Conservation (phyloP, 2,888 invertebrate species). For the Rhodophaea formosa region DNA sequence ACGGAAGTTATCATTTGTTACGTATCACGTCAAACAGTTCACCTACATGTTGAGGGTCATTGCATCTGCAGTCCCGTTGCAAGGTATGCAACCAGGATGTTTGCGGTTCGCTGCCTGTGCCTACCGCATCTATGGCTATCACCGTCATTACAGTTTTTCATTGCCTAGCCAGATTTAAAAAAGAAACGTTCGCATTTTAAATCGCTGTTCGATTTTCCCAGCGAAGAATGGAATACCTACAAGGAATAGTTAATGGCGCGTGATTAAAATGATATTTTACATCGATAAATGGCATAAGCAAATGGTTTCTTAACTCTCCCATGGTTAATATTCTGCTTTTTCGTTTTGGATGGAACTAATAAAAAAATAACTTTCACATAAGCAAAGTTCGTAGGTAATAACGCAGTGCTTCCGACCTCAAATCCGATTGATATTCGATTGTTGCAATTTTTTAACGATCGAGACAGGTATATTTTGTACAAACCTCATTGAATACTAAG, state of each 20-base stretch:
- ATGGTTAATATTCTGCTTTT: background rate
- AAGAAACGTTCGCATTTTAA: background rate
- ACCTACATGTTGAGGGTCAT: slow-evolving; percentile 17
- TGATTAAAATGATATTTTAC: background rate
- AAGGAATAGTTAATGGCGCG: too few species aligned
- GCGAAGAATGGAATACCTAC: background rate
- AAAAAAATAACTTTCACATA: too few species aligned
- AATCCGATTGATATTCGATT: too few species aligned
- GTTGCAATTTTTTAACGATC: too few species aligned
- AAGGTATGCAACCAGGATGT: slow-evolving; percentile 14
- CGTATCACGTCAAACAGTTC: slow-evolving; percentile 13
- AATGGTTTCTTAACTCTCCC: background rate
- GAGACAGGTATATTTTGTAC: too few species aligned
- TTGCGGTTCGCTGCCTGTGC: slow-evolving; percentile 12
- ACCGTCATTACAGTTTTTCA: slow-evolving; percentile 2
- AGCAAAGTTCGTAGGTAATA: too few species aligned
- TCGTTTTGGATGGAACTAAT: background rate
- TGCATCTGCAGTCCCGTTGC: slow-evolving; percentile 18
- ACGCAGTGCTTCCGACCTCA: too few species aligned
- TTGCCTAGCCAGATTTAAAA: background rate
- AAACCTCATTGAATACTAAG: too few species aligned
- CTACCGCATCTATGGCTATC: slow-evolving; percentile 14
- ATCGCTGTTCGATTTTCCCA: slow-evolving; percentile 4
- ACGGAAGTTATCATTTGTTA: slow-evolving; percentile 3
- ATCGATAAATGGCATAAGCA: background rate